phyloP scores from a whole-genome alignment of 2,113 vertebrate species.

The Perognathus longimembris region DNA sequence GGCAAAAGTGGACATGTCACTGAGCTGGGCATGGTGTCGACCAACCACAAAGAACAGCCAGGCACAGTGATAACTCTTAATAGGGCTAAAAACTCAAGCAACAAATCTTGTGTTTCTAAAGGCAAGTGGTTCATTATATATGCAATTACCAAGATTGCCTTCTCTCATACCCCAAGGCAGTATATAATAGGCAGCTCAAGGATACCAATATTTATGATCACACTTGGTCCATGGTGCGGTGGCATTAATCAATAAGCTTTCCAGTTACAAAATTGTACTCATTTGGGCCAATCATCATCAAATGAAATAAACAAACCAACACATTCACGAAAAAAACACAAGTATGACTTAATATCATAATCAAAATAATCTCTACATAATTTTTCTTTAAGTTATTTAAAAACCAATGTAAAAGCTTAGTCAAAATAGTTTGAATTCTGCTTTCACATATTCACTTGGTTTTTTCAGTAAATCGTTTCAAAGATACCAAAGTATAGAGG shows the following conservation, averaged over 20 bases:
- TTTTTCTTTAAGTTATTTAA: background rate
- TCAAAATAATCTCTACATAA: background rate
- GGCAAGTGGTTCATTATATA: too few species aligned
- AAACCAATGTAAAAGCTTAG: background rate
- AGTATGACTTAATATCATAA: background rate
- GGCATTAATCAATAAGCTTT: background rate
- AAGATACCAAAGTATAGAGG: background rate
- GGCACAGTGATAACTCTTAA: background rate
- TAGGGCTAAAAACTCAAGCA: background rate
- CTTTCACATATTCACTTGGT: background rate
- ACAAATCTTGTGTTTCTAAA: too few species aligned
- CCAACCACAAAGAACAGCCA: background rate
- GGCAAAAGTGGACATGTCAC: background rate
- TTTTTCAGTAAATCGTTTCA: conserved; percentile 2
- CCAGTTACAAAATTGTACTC: background rate
- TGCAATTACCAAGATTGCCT: background rate
- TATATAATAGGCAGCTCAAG: background rate
- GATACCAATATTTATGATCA: background rate
- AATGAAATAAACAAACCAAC: background rate
- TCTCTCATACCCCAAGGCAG: background rate
- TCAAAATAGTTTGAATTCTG: conserved; percentile 3
- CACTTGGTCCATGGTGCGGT: background rate
- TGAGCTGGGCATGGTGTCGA: background rate
- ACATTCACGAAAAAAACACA: background rate
- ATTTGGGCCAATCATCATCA: background rate